phyloP scores from a whole-genome alignment of 64 coral and sea anemone genomes.

The Stylophora pistillata region DNA sequence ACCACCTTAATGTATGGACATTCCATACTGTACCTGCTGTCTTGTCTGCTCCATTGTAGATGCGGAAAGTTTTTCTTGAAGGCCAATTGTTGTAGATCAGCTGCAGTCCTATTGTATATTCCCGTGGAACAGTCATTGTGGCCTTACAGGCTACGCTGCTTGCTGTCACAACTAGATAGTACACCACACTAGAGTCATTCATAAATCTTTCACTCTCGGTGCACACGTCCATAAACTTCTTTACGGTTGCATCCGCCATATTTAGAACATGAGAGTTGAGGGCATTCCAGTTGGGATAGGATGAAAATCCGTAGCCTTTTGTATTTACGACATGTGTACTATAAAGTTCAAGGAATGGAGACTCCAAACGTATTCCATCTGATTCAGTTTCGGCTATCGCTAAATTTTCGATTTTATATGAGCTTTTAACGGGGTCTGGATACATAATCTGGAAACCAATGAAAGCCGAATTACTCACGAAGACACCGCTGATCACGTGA shows the following conservation, averaged over 20 bases:
- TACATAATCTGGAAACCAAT: slow-evolving; percentile 62
- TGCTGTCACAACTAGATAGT: neutral
- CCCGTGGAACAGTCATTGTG: slow-evolving; percentile 9
- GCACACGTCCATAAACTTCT: slow-evolving; percentile 40
- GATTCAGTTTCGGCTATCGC: slow-evolving; percentile 41
- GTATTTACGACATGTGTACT: slow-evolving; percentile 44
- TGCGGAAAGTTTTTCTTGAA: neutral
- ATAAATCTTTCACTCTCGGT: slow-evolving; percentile 31
- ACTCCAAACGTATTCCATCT: slow-evolving; percentile 35
- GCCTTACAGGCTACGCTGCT: slow-evolving; percentile 11
- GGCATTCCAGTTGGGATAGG: slow-evolving; percentile 27
- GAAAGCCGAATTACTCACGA: slow-evolving; percentile 37
- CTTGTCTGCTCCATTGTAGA: slow-evolving; percentile 35
- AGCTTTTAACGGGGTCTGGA: slow-evolving; percentile 34
- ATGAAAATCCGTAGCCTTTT: slow-evolving; percentile 42
- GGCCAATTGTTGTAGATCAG: slow-evolving; percentile 21
- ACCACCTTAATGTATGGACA: slow-evolving; percentile 27
- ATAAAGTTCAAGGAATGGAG: slow-evolving; percentile 34
- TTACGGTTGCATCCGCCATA: slow-evolving; percentile 21
- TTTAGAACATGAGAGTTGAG: slow-evolving; percentile 41
- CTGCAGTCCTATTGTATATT: slow-evolving; percentile 56
- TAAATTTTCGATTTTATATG: slow-evolving; percentile 21
- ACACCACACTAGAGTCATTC: slow-evolving; percentile 6
- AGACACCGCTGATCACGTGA: slow-evolving; percentile 52
- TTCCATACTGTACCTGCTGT: slow-evolving; percentile 30